These are phyloP conservation scores for Oophaga pumilio DNA, from an alignment of 2,113 vertebrate genomes.

Conservation along the genomic window DNA sequence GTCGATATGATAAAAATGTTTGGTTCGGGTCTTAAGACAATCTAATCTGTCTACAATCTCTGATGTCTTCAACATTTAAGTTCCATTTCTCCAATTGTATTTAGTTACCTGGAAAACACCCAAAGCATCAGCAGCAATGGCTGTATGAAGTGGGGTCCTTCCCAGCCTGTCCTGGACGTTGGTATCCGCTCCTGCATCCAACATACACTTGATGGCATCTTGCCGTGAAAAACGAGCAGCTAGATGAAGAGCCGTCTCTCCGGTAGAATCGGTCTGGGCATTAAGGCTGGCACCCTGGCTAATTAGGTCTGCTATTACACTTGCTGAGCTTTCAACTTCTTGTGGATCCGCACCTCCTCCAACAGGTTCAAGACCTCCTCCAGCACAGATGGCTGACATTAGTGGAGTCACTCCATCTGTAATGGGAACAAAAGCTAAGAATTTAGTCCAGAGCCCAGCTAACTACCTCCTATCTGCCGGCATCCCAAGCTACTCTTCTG, in stretches of 20 bases:
- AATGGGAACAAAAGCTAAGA: background rate
- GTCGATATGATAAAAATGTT: background rate
- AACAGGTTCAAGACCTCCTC: slow-evolving; percentile 59
- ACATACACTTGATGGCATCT: slow-evolving; percentile 65
- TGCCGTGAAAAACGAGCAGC: slow-evolving; percentile 67
- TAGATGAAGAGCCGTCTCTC: slow-evolving; percentile 80
- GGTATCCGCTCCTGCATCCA: slow-evolving; percentile 68
- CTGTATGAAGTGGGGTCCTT: slow-evolving; percentile 67
- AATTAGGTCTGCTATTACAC: slow-evolving; percentile 63
- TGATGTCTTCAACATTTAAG: background rate
- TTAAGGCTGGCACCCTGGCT: slow-evolving; percentile 64
- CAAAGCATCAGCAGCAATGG: slow-evolving; percentile 68
- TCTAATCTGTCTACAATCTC: background rate
- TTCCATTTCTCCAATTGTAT: background rate
- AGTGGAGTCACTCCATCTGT: slow-evolving; percentile 66
- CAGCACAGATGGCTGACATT: slow-evolving; percentile 67
- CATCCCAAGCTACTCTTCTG: too few relatives aligned
- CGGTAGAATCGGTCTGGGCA: slow-evolving; percentile 63
- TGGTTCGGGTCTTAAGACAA: background rate
- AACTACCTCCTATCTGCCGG: too few relatives aligned
- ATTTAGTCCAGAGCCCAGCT: background rate
- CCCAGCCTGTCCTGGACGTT: slow-evolving; percentile 66
- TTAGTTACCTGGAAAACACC: slow-evolving; percentile 69
- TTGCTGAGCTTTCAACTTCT: slow-evolving; percentile 53
- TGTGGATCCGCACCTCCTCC: slow-evolving; percentile 65